Evolutionary conservation across 2,797 vertebrate species (phyloP).

Genomic region (Hylomyscus alleni): DNA sequence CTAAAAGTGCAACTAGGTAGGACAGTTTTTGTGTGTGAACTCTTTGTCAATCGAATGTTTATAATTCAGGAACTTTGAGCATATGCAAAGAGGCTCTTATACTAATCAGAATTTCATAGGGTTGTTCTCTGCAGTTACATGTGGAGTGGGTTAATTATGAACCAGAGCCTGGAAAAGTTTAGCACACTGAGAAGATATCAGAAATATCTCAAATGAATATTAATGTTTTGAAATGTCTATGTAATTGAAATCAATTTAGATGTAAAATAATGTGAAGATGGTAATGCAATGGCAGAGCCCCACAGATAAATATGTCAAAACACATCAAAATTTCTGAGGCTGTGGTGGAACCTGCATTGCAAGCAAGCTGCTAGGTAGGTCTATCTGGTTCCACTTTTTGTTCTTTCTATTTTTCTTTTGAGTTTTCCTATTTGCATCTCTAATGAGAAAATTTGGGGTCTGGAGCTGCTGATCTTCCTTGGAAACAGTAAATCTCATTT

Average conservation of each 20-base stretch:
- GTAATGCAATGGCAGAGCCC: conserved; percentile 77
- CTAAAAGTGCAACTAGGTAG: conserved; percentile 38
- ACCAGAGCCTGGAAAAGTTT: conserved; percentile 76
- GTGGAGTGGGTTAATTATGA: conserved; percentile 83
- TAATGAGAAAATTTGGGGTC: conserved; percentile 47
- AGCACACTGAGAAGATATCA: conserved; percentile 78
- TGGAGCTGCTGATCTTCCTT: conserved; percentile 20
- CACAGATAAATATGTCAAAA: conserved; percentile 82
- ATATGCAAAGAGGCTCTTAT: conserved; percentile 75
- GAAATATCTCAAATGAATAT: conserved; percentile 85
- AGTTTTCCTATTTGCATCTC: conserved; percentile 64
- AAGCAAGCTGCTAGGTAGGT: background rate
- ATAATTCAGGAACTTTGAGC: conserved; percentile 75
- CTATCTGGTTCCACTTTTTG: conserved; percentile 7
- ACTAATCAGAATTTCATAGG: conserved; percentile 82
- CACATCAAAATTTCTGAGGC: conserved; percentile 71
- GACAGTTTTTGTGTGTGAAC: conserved; percentile 43
- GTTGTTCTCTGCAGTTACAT: conserved; percentile 75
- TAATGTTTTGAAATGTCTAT: conserved; percentile 84
- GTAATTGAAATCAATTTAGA: conserved; percentile 85
- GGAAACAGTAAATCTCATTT: conserved; percentile 51
- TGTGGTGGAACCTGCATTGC: conserved; percentile 23
- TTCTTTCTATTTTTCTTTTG: background rate
- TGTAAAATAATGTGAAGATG: conserved; percentile 84
- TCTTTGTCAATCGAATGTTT: conserved; percentile 70